Percentiles rank a stretch among this genome's conserved stretches.
Conservation (phyloP, 2,888 invertebrate genomes). For the Heliconius cydno region DNA sequence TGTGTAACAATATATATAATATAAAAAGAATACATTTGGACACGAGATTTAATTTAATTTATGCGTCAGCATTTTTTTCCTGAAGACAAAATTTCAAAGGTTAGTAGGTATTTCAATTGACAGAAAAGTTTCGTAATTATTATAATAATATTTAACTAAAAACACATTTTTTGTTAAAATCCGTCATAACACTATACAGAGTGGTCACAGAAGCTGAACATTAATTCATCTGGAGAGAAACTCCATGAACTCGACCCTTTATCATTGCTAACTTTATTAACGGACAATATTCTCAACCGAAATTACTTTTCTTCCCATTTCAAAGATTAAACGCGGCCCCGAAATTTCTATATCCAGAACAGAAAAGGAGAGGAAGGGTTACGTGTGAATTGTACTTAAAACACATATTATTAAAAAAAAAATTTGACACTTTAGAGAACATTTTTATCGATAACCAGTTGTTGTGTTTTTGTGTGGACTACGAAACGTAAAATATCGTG, state of each 20-base stretch:
- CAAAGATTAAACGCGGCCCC: conserved; percentile 57
- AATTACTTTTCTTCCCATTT: conserved; percentile 59
- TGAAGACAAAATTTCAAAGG: too few species aligned
- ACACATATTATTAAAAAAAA: neutral
- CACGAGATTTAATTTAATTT: too few species aligned
- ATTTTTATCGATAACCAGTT: neutral
- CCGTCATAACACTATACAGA: neutral
- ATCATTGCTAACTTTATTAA: conserved; percentile 70
- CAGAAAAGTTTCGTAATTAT: too few species aligned
- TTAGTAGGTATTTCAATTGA: too few species aligned
- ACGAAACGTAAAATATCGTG: too few species aligned
- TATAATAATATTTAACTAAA: neutral
- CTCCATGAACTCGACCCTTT: conserved; percentile 34
- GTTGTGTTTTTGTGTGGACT: neutral
- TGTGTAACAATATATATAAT: too few species aligned
- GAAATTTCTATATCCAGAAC: conserved; percentile 29
- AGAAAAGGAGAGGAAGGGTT: conserved; percentile 3
- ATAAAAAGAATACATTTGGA: too few species aligned
- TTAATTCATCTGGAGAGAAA: conserved; percentile 31
- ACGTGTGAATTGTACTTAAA: neutral
- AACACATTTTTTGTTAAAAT: neutral
- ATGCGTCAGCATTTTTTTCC: too few species aligned
- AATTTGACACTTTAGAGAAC: neutral
- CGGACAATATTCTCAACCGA: conserved; percentile 57
- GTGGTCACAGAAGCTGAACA: conserved; percentile 16